Evolutionary conservation across 2,797 vertebrate genomes (phyloP).

Genomic region (Tiaroga cobitis): DNA sequence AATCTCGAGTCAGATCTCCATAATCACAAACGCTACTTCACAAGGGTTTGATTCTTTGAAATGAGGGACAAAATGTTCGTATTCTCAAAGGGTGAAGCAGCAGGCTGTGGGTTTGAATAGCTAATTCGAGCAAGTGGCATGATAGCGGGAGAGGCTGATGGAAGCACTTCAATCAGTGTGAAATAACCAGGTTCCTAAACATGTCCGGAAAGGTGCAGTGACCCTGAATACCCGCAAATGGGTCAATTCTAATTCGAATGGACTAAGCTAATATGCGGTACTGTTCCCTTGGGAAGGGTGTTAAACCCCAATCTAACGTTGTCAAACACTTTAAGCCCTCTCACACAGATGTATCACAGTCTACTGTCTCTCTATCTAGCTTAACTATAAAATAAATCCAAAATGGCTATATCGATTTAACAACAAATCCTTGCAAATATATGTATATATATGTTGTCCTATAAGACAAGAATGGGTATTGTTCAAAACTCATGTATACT

Average conservation of each 20-base stretch:
- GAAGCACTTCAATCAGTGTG: conserved; percentile 50
- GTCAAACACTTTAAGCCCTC: conserved; percentile 25
- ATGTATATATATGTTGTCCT: not conserved
- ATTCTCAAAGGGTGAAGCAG: conserved; percentile 52
- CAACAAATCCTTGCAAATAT: not conserved
- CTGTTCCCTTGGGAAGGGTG: conserved; percentile 31
- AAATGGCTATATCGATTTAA: not conserved
- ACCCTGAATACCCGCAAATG: conserved; percentile 32
- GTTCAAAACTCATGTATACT: too few relatives aligned
- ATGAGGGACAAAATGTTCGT: conserved; percentile 36
- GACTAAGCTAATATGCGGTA: conserved; percentile 25
- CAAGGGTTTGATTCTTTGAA: conserved; percentile 47
- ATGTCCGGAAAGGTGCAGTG: conserved; percentile 21
- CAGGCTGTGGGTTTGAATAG: conserved; percentile 50
- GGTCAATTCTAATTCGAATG: conserved; percentile 16
- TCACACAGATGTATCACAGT: not conserved
- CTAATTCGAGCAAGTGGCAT: conserved; percentile 66
- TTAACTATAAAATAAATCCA: conserved; percentile 17
- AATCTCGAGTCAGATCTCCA: conserved; percentile 43
- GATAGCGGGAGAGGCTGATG: conserved; percentile 66
- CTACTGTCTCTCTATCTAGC: not conserved
- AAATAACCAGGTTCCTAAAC: conserved; percentile 41
- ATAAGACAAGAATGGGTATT: too few relatives aligned
- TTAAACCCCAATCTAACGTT: conserved; percentile 22
- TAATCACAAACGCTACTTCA: conserved; percentile 44